Conservation (phyloP, 2,888 invertebrate genomes). For the Caenorhabditis virilis region DNA sequence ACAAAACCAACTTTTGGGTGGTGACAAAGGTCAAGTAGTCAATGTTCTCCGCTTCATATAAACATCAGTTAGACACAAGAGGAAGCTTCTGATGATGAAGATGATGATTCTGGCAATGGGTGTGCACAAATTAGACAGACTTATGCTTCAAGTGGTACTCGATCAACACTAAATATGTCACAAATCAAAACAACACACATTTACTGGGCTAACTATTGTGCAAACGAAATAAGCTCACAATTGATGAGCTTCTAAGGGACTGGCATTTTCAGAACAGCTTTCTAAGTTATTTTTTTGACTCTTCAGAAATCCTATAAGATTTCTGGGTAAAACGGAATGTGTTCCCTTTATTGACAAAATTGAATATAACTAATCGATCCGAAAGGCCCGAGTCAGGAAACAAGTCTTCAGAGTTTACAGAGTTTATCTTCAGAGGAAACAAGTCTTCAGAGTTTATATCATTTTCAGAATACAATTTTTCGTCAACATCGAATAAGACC, state of each 20-base stretch:
- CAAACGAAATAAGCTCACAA: not conserved
- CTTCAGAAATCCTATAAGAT: too few relatives aligned
- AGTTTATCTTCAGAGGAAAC: too few relatives aligned
- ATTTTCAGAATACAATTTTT: too few relatives aligned
- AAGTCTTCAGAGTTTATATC: too few relatives aligned
- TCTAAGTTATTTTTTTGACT: too few relatives aligned
- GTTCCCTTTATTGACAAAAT: too few relatives aligned
- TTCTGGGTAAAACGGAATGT: too few relatives aligned
- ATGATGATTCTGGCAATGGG: conserved; percentile 1
- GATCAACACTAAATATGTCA: conserved; percentile 29
- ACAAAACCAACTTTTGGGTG: not conserved
- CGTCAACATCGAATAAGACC: not conserved
- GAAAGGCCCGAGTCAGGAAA: too few relatives aligned
- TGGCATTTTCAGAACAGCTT: too few relatives aligned
- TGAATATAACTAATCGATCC: too few relatives aligned
- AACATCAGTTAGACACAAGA: conserved; percentile 14
- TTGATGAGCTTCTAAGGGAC: too few relatives aligned
- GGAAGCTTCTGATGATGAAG: not conserved
- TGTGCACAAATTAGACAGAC: conserved; percentile 23
- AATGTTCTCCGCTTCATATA: conserved; percentile 17
- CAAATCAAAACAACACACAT: conserved; percentile 6
- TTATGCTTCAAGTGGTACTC: conserved; percentile 15
- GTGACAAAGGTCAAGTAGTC: conserved; percentile 13
- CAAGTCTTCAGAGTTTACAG: too few relatives aligned
- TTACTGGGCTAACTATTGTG: not conserved